phyloP scores from a whole-genome alignment of 2,113 vertebrate species.

The Pedionomus torquatus region DNA sequence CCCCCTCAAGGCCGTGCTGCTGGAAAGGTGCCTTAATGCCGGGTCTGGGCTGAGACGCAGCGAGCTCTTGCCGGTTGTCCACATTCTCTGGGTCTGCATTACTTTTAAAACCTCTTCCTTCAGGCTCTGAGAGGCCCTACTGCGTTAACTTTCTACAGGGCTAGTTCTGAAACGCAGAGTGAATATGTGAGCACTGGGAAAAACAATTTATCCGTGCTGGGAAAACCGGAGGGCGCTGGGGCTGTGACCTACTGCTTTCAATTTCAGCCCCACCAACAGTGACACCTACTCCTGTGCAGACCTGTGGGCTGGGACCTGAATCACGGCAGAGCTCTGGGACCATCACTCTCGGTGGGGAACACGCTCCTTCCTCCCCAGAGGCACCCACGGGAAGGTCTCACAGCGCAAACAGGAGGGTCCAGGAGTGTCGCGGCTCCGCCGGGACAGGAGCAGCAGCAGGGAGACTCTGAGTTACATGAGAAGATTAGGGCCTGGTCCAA shows the following conservation, averaged over 20 bases:
- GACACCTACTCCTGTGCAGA: not conserved
- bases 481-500: not conserved
- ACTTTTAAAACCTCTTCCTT: not conserved
- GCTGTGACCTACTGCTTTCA: not conserved
- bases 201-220: not conserved
- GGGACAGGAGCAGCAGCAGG: not conserved
- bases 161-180: not conserved
- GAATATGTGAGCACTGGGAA: not conserved
- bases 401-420: not conserved
- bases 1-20: not conserved
- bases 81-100: not conserved
- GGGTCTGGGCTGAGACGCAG: not conserved
- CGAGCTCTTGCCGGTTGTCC: not conserved
- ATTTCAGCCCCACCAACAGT: rapidly evolving
- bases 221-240: not conserved
- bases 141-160: not conserved
- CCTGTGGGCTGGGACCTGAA: not conserved
- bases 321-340: not conserved
- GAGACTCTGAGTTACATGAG: not conserved
- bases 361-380: not conserved
- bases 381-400: not conserved
- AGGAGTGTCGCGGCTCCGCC: rapidly evolving
- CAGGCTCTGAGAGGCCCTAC: not conserved
- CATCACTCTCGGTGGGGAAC: rapidly evolving
- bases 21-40: not conserved